These are phyloP conservation scores for Unio pictorum DNA, from an alignment of 2,888 invertebrate species.

Conservation along the genomic window DNA sequence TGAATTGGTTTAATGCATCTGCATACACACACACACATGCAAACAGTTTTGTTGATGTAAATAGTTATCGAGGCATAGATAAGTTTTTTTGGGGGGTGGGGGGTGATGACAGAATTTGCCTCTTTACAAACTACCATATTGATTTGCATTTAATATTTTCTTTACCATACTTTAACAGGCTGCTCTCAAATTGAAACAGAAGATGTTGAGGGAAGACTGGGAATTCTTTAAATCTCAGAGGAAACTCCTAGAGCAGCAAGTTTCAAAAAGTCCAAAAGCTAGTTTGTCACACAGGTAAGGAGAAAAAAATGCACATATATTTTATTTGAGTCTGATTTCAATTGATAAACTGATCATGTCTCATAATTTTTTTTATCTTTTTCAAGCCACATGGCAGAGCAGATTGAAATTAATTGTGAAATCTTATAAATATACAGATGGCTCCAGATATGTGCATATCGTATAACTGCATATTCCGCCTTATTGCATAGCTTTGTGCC, in stretches of 20 bases:
- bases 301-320: too few relatives aligned
- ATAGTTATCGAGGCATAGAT: not conserved
- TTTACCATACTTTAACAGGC: slow-evolving; percentile 55
- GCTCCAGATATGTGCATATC: too few relatives aligned
- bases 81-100: not conserved
- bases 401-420: not conserved
- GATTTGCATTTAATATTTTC: not conserved
- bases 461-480: too few relatives aligned
- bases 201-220: slow-evolving; percentile 74
- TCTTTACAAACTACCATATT: not conserved
- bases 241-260: slow-evolving; percentile 68
- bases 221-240: slow-evolving; percentile 73
- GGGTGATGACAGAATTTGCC: not conserved
- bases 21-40: too few relatives aligned
- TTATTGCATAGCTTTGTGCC: too few relatives aligned
- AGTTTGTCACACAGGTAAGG: slow-evolving; percentile 48
- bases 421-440: not conserved
- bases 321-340: not conserved
- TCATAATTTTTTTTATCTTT: not conserved
- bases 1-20: too few relatives aligned
- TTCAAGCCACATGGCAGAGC: not conserved
- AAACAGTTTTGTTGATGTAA: too few relatives aligned
- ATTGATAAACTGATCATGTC: not conserved
- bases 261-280: slow-evolving; percentile 55
- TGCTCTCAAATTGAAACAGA: slow-evolving; percentile 72